These are phyloP conservation scores for Hylaeus volcanicus DNA, from an alignment of 1,140 invertebrate genomes.

Conservation along the genomic window DNA sequence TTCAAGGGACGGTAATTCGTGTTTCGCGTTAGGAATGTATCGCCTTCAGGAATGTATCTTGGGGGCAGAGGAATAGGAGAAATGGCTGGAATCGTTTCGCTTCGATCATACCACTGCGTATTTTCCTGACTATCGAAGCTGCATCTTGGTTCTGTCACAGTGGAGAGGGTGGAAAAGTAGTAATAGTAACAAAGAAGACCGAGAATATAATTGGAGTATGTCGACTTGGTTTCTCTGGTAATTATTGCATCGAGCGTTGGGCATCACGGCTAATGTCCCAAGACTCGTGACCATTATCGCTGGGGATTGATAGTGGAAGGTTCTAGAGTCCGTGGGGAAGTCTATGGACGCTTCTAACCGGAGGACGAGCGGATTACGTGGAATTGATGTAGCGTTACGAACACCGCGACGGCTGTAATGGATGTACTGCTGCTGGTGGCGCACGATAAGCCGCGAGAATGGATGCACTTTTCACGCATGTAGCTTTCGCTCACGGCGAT, in stretches of 20 bases:
- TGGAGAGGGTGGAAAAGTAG: too few relatives aligned
- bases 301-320: constrained; percentile 30
- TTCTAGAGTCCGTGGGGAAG: constrained; percentile 17
- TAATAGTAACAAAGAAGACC: background rate
- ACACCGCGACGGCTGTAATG: constrained; percentile 42
- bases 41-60: too few relatives aligned
- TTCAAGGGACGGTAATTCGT: constrained; percentile 11
- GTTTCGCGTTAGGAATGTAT: background rate
- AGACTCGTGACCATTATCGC: constrained; percentile 21
- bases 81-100: too few relatives aligned
- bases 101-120: too few relatives aligned
- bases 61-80: too few relatives aligned
- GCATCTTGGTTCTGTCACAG: too few relatives aligned
- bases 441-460: constrained; percentile 42
- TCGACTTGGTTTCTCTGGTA: background rate
- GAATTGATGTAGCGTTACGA: constrained; percentile 52
- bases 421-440: constrained; percentile 46
- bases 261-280: background rate
- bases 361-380: constrained; percentile 34
- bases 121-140: too few relatives aligned
- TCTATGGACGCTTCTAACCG: constrained; percentile 5
- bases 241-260: background rate
- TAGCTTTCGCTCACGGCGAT: constrained; percentile 42
- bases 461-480: constrained; percentile 51
- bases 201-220: background rate